Evolutionary conservation across 1,140 invertebrate species (phyloP), one percentile per base, ranked within the genome.

Genomic region (Patella vulgata): DNA sequence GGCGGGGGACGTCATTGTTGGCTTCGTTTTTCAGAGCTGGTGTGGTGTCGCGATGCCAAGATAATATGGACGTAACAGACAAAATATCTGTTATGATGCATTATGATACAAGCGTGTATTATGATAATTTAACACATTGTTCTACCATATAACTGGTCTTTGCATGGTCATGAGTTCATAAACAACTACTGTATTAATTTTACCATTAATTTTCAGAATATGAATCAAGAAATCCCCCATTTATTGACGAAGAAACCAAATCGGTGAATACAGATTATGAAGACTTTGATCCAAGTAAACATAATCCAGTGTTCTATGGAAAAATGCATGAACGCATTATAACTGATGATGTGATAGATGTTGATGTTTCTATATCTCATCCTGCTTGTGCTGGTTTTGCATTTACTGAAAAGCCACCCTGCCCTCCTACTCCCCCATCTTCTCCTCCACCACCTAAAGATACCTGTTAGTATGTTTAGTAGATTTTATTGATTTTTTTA

Each of bases 241-340:
- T 65, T 42, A 40, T 36, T 47, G 76, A 78, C 42, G 78, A 82
- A 52, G 76, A 79, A 66, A 62, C 62, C 46, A 33, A 63, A 12
- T 80, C 78, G 12, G 71, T 78, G 1, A 23, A 60, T 2, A 80
- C 78, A 65, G 79, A 80, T 30, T 75, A 77, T 55, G 27, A 64
- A 51, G 78, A 84, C 50, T 85, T 72, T 78, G 80, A 84, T 69
- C 71, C 83, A 30, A 50, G 73, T 5, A 78, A 68, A 66, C 78
- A 83, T 55, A 73, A 74, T 51, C 80, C 83, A 9, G 79, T 81
- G 3, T 84, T 85, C 58, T 84, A 78, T 75, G 82, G 82, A 8
- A 72, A 69, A 21, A 79, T 82, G 76, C 74, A 79, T 58, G 52
- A 71, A 21, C 58, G 44, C 8, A 60, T 83, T 19, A n/a, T 48